Percentiles rank a stretch among this genome's conserved stretches.
These are phyloP conservation scores for Tenthredo amoena DNA, from an alignment of 2,888 invertebrate genomes.

Conservation along the genomic window DNA sequence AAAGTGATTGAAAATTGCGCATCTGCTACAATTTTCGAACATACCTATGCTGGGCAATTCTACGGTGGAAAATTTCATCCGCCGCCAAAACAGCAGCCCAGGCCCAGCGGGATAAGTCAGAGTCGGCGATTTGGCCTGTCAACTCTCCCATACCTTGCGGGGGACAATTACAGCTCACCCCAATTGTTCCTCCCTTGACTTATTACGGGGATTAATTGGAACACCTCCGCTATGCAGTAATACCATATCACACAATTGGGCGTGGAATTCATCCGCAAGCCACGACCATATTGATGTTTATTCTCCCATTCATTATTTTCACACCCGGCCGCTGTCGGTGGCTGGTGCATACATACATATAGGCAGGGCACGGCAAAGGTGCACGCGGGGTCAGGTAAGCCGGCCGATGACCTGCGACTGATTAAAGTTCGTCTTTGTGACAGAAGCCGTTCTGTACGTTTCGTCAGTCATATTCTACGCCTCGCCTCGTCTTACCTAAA, in stretches of 20 bases:
- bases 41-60: no score
- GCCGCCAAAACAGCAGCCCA: background rate
- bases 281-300: background rate
- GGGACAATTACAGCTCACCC: no score
- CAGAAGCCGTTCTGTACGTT: background rate
- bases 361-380: background rate
- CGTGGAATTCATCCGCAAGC: no score
- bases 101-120: background rate
- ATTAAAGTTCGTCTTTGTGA: slow-evolving; percentile 11
- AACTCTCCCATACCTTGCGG: no score
- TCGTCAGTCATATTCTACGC: background rate
- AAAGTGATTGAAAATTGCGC: no score
- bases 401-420: slow-evolving; percentile 4
- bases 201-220: no score
- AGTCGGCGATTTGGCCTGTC: no score
- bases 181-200: no score
- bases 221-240: no score
- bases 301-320: background rate
- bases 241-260: no score
- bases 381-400: background rate
- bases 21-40: no score
- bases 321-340: background rate
- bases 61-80: no score
- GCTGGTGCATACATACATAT: background rate
- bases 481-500: background rate